Evolutionary conservation across 2,797 vertebrate species (phyloP).

Genomic region (Numenius phaeopus): DNA sequence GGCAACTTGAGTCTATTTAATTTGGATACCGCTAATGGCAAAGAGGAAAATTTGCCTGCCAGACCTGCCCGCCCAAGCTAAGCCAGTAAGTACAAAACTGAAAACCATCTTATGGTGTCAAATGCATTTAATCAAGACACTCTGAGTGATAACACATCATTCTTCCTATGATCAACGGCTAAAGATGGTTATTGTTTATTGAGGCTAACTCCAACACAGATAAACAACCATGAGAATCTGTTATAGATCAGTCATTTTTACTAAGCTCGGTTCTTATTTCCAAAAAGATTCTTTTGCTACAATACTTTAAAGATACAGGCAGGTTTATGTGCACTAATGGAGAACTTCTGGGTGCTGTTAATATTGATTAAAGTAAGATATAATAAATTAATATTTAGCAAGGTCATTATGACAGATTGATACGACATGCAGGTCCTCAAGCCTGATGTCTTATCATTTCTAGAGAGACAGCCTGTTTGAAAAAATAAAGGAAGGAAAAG

Average conservation of each 20-base stretch:
- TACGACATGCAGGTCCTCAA: slow-evolving; percentile 68
- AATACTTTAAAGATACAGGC: slow-evolving; percentile 23
- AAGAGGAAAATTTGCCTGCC: slow-evolving; percentile 67
- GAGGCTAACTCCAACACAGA: slow-evolving; percentile 20
- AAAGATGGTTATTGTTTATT: slow-evolving; percentile 37
- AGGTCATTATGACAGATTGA: slow-evolving; percentile 76
- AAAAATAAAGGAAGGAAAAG: slow-evolving; percentile 41
- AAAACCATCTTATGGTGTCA: slow-evolving; percentile 10
- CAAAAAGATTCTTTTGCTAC: not conserved
- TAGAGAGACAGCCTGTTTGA: slow-evolving; percentile 71
- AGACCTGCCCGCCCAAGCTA: slow-evolving; percentile 49
- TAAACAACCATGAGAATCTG: slow-evolving; percentile 17
- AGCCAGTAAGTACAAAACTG: slow-evolving; percentile 42
- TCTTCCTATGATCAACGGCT: slow-evolving; percentile 43
- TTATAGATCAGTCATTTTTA: slow-evolving; percentile 28
- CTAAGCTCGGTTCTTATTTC: slow-evolving; percentile 25
- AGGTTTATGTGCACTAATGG: slow-evolving; percentile 44
- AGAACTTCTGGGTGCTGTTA: slow-evolving; percentile 67
- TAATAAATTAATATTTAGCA: slow-evolving; percentile 75
- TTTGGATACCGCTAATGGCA: slow-evolving; percentile 72
- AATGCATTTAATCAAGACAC: not conserved
- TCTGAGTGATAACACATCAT: not conserved
- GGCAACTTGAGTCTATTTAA: slow-evolving; percentile 73
- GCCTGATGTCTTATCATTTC: slow-evolving; percentile 71
- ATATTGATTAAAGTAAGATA: slow-evolving; percentile 75